A percentile compares a stretch with the other conserved stretches of the same genome.
Evolutionary conservation across 2,888 invertebrate species (phyloP).

Genomic region (Drosophila antonietae): DNA sequence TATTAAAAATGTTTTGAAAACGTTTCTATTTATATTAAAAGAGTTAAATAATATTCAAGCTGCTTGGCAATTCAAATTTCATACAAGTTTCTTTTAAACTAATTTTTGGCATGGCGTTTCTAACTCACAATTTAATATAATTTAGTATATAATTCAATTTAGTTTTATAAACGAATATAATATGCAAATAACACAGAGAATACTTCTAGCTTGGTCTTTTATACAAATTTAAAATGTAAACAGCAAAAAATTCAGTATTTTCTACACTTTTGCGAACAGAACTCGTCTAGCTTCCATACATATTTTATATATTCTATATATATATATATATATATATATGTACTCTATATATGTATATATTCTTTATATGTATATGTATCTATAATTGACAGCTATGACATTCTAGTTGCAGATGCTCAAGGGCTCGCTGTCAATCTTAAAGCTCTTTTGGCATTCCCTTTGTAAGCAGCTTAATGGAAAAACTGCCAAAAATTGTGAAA

Average conservation of each 20-base stretch:
- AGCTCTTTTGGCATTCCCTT: constrained; percentile 33
- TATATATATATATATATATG: not conserved
- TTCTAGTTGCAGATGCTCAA: constrained; percentile 2
- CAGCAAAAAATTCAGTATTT: no score
- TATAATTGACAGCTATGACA: constrained; percentile 14
- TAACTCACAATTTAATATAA: not conserved
- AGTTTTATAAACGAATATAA: no score
- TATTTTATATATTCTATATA: not conserved
- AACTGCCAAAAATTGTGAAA: constrained; percentile 45
- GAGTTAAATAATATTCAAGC: not conserved
- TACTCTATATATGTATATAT: not conserved
- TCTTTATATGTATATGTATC: constrained; percentile 1
- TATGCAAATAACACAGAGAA: no score
- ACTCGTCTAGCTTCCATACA: not conserved
- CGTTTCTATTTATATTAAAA: not conserved
- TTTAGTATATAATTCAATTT: not conserved
- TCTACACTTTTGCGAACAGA: no score
- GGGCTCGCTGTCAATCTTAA: constrained; percentile 17
- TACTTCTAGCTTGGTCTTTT: no score
- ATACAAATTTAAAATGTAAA: no score
- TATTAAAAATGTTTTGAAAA: not conserved
- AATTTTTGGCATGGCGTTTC: not conserved
- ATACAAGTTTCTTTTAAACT: not conserved
- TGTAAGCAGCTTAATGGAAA: constrained; percentile 65
- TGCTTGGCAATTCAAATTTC: not conserved